Evolutionary conservation across 2,888 invertebrate species (phyloP), one percentile per base, ranked within the genome.

Genomic region (Isoperla grammatica): DNA sequence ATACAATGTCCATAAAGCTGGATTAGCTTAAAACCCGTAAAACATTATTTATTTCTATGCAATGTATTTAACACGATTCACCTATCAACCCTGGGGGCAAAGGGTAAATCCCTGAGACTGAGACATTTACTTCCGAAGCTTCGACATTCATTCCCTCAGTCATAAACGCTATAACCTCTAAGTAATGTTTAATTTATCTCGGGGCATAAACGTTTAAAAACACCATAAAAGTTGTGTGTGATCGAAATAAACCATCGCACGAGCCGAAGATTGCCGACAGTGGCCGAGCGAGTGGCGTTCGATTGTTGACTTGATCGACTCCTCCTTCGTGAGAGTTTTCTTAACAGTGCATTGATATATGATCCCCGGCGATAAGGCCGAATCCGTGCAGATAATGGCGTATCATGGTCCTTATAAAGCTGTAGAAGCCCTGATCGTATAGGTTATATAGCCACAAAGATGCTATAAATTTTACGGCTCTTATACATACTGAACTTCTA

Each of bases 341-440:
- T 5, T 39, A 53, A 53, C 53, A 53, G 37, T 53, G 53, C 39
- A 35, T 53, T 53, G 53, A 53, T 53, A 39, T 53, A 39, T 53
- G 39, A 53, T 53, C 53, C 39, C 12, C 39, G 20, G n/a, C 46
- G 46, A 46, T 46, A 46, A 3, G 46, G n/a, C 22, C 46, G 12
- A 46, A 22, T 22, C 22, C 46, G 19, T 22, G 46, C n/a, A 5
- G 22, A 20, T 46, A 46, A 46, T 49, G 49, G 49, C 15, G 22
- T 15, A 49, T 49, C 35, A 35, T 3, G 29, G 29, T n/a, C 11
- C 35, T 49, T 49, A 49, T 23, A 23, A 23, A 49, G 49, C 22
- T 29, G 29, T 49, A 23, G 49, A 49, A 49, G 46, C 46, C 46
- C 22, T 19, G 15, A n/a, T 29, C 49, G n/a, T 9, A 29, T 49